Evolutionary conservation across 1,140 invertebrate genomes (phyloP).

Genomic region (Halyomorpha halys): DNA sequence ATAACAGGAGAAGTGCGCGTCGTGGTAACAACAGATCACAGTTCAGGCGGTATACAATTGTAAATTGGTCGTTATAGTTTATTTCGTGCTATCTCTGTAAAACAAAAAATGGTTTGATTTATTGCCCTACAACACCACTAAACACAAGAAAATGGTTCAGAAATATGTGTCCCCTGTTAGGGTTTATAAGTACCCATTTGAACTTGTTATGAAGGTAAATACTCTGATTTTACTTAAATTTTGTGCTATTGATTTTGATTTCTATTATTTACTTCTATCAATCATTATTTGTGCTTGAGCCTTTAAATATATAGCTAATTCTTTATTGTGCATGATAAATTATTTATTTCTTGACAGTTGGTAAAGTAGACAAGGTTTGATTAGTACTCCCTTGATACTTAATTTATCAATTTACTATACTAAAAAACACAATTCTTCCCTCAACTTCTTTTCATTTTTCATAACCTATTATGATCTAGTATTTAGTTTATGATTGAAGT

Average conservation of each 20-base stretch:
- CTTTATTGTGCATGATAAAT: not conserved
- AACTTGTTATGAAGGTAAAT: constrained; percentile 88
- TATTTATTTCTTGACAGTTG: not conserved
- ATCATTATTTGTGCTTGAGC: too few species aligned
- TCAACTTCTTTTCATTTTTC: too few species aligned
- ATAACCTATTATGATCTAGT: too few species aligned
- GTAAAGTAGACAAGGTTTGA: too few species aligned
- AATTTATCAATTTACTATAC: too few species aligned
- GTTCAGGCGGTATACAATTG: not conserved
- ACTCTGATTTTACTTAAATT: not conserved
- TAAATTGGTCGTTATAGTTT: constrained; percentile 1
- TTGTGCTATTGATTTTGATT: constrained; percentile 33
- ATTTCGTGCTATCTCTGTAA: not conserved
- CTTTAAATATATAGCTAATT: not conserved
- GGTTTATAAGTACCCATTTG: constrained; percentile 94
- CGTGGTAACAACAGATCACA: not conserved
- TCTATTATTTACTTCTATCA: too few species aligned
- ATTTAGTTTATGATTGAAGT: too few species aligned
- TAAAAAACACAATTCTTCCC: too few species aligned
- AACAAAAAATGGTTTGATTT: constrained; percentile 6
- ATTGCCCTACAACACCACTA: not conserved
- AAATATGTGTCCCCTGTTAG: constrained; percentile 91
- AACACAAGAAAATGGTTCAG: constrained; percentile 70
- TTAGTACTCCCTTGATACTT: too few species aligned
- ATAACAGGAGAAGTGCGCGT: not conserved